Evolutionary conservation across 2,797 vertebrate genomes (phyloP).

Genomic region (Acanthurus leucopareius): DNA sequence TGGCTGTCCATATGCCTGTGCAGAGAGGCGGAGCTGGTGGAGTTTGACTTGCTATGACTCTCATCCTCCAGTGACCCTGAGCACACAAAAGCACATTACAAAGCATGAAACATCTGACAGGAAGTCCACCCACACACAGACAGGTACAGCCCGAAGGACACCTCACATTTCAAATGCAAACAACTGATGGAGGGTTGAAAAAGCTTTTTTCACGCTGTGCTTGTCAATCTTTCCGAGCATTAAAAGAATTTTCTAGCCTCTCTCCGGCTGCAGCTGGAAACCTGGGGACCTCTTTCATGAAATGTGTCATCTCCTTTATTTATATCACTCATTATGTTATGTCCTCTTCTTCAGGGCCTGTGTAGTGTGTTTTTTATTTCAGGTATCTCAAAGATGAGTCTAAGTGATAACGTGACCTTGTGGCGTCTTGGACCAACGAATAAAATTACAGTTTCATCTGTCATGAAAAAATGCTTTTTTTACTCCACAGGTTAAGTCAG

Average conservation of each 20-base stretch:
- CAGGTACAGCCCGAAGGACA: slow-evolving; percentile 32
- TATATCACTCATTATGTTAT: slow-evolving; percentile 1
- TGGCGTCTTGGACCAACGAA: neutral
- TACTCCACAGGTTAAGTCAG: neutral
- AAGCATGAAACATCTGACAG: slow-evolving; percentile 6
- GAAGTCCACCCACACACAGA: slow-evolving; percentile 36
- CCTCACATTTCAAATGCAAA: slow-evolving; percentile 20
- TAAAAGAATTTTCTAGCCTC: neutral
- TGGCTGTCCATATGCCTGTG: slow-evolving; percentile 93
- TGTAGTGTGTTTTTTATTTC: slow-evolving; percentile 9
- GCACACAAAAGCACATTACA: slow-evolving; percentile 54
- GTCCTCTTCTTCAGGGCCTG: neutral
- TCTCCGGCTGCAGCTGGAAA: slow-evolving; percentile 11
- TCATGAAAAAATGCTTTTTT: neutral
- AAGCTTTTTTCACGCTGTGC: slow-evolving; percentile 9
- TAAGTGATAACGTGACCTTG: neutral
- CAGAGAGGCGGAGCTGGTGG: slow-evolving; percentile 81
- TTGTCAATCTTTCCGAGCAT: slow-evolving; percentile 20
- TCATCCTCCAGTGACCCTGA: slow-evolving; percentile 91
- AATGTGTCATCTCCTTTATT: neutral
- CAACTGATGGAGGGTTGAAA: neutral
- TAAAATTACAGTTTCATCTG: slow-evolving; percentile 6
- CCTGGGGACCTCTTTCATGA: neutral
- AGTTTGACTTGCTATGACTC: slow-evolving; percentile 87
- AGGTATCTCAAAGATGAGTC: slow-evolving; percentile 1